Evolutionary conservation across 2,797 vertebrate species (phyloP).

Genomic region (Potorous gilbertii): DNA sequence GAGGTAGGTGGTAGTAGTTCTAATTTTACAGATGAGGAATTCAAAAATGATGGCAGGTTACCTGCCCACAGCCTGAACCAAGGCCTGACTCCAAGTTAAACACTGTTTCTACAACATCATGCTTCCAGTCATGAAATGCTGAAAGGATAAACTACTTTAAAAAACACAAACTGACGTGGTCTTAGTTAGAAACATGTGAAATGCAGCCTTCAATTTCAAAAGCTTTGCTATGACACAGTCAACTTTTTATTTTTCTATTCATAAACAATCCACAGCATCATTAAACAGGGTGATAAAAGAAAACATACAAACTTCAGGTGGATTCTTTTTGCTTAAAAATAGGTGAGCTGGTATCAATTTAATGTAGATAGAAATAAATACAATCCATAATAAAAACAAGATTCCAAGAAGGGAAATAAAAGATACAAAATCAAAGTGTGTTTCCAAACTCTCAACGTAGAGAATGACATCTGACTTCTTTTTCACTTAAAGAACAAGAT

Average conservation of each 20-base stretch:
- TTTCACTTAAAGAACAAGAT: slow-evolving; percentile 66
- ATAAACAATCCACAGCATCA: slow-evolving; percentile 75
- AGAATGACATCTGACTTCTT: slow-evolving; percentile 65
- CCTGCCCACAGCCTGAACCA: background rate
- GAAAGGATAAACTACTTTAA: background rate
- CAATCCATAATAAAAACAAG: slow-evolving; percentile 67
- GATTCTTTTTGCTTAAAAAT: slow-evolving; percentile 64
- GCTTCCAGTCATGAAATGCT: background rate
- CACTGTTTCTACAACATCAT: background rate
- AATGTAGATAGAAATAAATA: slow-evolving; percentile 71
- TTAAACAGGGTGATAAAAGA: slow-evolving; percentile 68
- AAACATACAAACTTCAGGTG: slow-evolving; percentile 57
- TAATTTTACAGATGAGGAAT: background rate
- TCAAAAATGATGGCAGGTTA: background rate
- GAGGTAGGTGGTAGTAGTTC: background rate
- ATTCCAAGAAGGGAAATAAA: slow-evolving; percentile 27
- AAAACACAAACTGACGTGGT: background rate
- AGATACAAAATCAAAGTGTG: slow-evolving; percentile 61
- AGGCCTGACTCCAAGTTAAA: slow-evolving; percentile 31
- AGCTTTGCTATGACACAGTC: slow-evolving; percentile 67
- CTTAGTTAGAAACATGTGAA: slow-evolving; percentile 1
- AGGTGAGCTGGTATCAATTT: slow-evolving; percentile 52
- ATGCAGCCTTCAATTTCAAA: slow-evolving; percentile 62
- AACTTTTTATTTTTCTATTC: slow-evolving; percentile 75
- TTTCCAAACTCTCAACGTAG: slow-evolving; percentile 68